A percentile compares a stretch with the other conserved stretches of the same genome.
phyloP scores from a whole-genome alignment of 2,113 vertebrate species.

The Cynoglossus semilaevis region DNA sequence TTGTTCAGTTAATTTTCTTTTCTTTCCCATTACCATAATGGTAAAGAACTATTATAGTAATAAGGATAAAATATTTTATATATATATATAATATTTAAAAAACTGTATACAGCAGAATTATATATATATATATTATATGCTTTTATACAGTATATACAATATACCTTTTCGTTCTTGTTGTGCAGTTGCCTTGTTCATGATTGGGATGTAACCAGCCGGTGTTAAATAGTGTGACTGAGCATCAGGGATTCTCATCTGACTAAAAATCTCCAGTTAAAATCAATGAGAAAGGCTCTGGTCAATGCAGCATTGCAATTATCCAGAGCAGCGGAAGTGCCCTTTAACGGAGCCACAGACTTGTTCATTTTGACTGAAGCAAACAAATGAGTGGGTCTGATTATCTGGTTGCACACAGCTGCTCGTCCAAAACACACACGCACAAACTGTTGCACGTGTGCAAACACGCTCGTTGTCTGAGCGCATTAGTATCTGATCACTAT shows the following conservation, averaged over 20 bases:
- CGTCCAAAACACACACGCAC: slow-evolving; percentile 8
- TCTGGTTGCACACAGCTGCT: slow-evolving; percentile 28
- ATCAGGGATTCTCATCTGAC: slow-evolving; percentile 37
- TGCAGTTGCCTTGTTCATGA: too few species aligned
- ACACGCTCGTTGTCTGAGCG: slow-evolving; percentile 16
- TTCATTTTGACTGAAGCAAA: slow-evolving; percentile 51
- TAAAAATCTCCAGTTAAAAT: slow-evolving; percentile 33
- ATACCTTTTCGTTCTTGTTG: too few species aligned
- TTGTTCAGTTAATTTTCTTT: too few species aligned
- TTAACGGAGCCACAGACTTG: slow-evolving; percentile 50
- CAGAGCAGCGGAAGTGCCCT: slow-evolving; percentile 30
- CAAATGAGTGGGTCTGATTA: slow-evolving; percentile 49
- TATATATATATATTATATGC: too few species aligned
- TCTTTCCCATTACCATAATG: too few species aligned
- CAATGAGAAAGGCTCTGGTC: slow-evolving; percentile 38
- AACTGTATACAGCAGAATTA: too few species aligned
- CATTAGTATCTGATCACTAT: slow-evolving; percentile 29
- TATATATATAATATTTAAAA: too few species aligned
- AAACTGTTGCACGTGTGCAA: neutral
- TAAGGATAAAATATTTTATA: too few species aligned
- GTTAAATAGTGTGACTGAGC: slow-evolving; percentile 1
- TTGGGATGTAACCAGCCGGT: too few species aligned
- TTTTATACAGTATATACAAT: too few species aligned
- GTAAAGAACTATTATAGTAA: too few species aligned
- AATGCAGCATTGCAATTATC: slow-evolving; percentile 42